These are phyloP conservation scores for Vidua macroura DNA, from an alignment of 2,113 vertebrate genomes.

Conservation along the genomic window DNA sequence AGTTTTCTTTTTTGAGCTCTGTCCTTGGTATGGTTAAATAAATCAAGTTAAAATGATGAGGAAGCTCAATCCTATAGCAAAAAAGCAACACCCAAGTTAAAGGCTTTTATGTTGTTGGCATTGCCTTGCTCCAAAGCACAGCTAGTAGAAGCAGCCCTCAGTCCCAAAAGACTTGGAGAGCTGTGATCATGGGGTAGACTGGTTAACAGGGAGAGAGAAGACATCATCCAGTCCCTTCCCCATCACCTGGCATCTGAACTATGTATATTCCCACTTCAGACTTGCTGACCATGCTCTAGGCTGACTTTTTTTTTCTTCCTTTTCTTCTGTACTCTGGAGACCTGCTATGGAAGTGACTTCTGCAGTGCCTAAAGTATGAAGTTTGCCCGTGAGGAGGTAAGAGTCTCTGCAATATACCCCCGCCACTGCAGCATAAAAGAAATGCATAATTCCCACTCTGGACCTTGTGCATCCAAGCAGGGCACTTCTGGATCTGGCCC, in stretches of 20 bases:
- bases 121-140: conserved; percentile 28
- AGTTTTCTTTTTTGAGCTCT: conserved; percentile 3
- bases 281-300: neutral
- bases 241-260: neutral
- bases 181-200: neutral
- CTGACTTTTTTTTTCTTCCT: neutral
- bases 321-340: neutral
- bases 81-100: conserved; percentile 18
- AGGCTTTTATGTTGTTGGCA: neutral
- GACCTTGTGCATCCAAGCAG: conserved; percentile 59
- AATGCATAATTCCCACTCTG: conserved; percentile 71
- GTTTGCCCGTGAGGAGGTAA: neutral
- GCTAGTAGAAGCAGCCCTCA: conserved; percentile 13
- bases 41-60: conserved; percentile 12
- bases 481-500: conserved; percentile 68
- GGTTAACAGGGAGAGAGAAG: neutral
- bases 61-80: neutral
- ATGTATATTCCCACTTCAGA: neutral
- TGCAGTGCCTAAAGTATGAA: conserved; percentile 30
- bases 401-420: conserved; percentile 18
- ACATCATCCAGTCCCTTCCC: neutral
- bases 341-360: conserved; percentile 28
- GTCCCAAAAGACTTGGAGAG: neutral
- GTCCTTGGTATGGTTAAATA: conserved; percentile 23
- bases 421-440: conserved; percentile 33